Conservation (phyloP, 53 echinoderm and acorn worm species). For the Luidia sarsii region DNA sequence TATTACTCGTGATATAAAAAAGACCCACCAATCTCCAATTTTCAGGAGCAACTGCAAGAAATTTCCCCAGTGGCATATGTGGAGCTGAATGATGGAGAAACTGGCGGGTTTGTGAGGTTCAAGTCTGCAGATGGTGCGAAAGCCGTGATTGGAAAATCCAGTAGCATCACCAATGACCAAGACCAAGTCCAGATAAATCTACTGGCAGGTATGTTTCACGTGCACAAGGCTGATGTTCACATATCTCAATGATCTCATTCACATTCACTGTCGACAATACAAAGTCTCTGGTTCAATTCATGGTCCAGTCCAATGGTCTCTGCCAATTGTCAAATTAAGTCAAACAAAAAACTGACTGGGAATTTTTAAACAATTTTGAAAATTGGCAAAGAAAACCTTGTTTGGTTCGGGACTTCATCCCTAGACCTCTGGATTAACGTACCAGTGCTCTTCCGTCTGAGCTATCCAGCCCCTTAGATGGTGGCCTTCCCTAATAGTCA, state of each 20-base stretch:
- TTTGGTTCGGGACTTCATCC: too few relatives aligned
- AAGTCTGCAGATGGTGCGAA: constrained; percentile 66
- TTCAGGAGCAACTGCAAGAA: constrained; percentile 61
- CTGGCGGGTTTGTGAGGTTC: constrained; percentile 60
- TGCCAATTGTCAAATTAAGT: too few relatives aligned
- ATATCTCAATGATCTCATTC: neutral
- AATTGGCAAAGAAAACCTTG: too few relatives aligned
- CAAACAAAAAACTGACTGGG: too few relatives aligned
- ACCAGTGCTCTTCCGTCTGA: too few relatives aligned
- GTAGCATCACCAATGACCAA: neutral
- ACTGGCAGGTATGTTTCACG: constrained; percentile 7
- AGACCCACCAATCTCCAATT: neutral
- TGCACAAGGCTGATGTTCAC: neutral
- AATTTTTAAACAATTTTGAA: too few relatives aligned
- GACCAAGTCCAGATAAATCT: constrained; percentile 3
- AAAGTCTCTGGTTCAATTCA: too few relatives aligned
- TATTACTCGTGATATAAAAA: too few relatives aligned
- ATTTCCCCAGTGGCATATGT: constrained; percentile 72
- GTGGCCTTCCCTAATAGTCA: too few relatives aligned
- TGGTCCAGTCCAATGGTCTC: too few relatives aligned
- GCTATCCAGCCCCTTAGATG: too few relatives aligned
- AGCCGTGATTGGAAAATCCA: constrained; percentile 28
- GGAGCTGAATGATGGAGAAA: constrained; percentile 69
- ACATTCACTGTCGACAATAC: neutral
- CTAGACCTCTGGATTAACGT: too few relatives aligned